Evolutionary conservation across 1,140 invertebrate genomes (phyloP).

Genomic region (Drosophila obscura): DNA sequence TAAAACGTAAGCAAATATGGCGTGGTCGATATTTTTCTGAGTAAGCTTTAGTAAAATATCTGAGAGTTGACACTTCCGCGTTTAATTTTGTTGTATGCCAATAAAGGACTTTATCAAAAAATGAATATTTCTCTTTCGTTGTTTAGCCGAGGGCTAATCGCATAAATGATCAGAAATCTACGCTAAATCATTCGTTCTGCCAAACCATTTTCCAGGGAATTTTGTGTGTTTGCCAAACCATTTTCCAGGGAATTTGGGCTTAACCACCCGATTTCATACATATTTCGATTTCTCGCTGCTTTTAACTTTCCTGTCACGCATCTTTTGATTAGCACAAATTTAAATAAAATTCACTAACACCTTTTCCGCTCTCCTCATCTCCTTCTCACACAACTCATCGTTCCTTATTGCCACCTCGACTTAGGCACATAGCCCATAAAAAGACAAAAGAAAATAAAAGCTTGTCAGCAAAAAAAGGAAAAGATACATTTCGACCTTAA

Average conservation of each 20-base stretch:
- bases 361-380: slow-evolving; percentile 31
- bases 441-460: slow-evolving; percentile 38
- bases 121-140: slow-evolving; percentile 12
- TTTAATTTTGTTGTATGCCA: slow-evolving; percentile 58
- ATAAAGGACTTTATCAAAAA: slow-evolving; percentile 77
- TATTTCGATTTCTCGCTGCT: slow-evolving; percentile 25
- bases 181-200: slow-evolving; percentile 39
- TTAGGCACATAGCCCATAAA: slow-evolving; percentile 57
- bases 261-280: neutral
- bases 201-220: neutral
- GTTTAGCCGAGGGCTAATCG: slow-evolving; percentile 30
- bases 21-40: slow-evolving; percentile 35
- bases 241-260: slow-evolving; percentile 27
- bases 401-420: neutral
- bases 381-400: neutral
- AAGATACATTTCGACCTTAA: slow-evolving; percentile 49
- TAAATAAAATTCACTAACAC: slow-evolving; percentile 80
- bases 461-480: slow-evolving; percentile 63
- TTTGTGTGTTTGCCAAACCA: too few species aligned
- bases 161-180: slow-evolving; percentile 17
- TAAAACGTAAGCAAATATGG: slow-evolving; percentile 72
- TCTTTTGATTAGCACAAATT: slow-evolving; percentile 77
- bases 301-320: slow-evolving; percentile 67
- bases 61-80: slow-evolving; percentile 35
- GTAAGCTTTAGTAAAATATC: slow-evolving; percentile 42